phyloP scores from a whole-genome alignment of 2,797 vertebrate species.

The Mycteria americana region DNA sequence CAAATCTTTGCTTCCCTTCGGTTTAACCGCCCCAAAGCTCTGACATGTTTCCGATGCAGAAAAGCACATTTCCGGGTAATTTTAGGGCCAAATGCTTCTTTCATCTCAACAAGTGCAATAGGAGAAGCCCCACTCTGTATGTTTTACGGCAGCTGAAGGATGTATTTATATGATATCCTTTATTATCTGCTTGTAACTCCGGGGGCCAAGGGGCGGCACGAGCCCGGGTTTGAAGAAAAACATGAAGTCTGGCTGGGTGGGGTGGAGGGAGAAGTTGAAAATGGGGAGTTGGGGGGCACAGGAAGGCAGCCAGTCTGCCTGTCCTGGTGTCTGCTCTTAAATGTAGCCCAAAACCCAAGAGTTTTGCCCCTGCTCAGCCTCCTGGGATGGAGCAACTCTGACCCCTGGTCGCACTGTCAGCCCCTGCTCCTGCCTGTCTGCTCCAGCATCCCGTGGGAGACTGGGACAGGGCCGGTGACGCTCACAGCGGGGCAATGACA shows the following conservation, averaged over 20 bases:
- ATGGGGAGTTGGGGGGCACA: rapidly evolving
- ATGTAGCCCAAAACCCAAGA: background rate
- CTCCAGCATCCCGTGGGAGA: background rate
- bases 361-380: background rate
- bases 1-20: background rate
- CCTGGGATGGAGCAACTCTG: background rate
- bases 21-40: background rate
- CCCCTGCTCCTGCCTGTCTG: background rate
- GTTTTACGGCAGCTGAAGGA: background rate
- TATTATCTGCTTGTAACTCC: background rate
- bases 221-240: background rate
- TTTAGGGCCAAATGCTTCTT: background rate
- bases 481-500: background rate
- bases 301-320: background rate
- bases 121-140: background rate
- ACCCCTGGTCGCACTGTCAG: rapidly evolving
- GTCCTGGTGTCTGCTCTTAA: background rate
- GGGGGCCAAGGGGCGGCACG: background rate
- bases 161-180: background rate
- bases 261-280: background rate
- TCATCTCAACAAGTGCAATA: background rate
- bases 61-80: background rate
- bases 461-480: background rate
- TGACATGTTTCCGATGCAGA: rapidly evolving
- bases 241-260: background rate